phyloP scores from a whole-genome alignment of 2,888 invertebrate species.

The Mimachlamys varia region DNA sequence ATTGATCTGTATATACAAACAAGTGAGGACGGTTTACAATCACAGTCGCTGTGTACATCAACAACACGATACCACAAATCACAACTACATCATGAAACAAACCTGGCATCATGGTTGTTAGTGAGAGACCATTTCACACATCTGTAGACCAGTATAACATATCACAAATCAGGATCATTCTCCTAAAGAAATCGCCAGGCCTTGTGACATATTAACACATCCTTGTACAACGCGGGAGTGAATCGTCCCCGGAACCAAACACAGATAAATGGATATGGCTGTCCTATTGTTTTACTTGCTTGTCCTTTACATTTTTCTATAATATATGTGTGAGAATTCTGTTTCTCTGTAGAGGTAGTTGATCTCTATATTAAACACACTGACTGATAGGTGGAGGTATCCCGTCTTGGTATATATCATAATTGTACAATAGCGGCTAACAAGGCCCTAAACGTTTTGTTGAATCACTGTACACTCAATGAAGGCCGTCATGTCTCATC shows the following conservation, averaged over 20 bases:
- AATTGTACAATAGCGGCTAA: conserved; percentile 20
- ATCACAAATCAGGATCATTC: not conserved
- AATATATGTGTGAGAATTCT: conserved; percentile 32
- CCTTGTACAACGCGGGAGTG: not conserved
- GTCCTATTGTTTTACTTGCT: conserved; percentile 8
- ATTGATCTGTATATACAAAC: conserved; percentile 29
- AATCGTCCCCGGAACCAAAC: not conserved
- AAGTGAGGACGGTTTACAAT: conserved; percentile 12
- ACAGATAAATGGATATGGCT: not conserved
- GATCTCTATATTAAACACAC: not conserved
- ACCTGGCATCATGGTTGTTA: not conserved
- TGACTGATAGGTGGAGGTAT: not conserved
- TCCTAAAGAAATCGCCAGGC: not conserved
- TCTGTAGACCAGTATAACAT: not conserved
- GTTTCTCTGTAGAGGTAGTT: not conserved
- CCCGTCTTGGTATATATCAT: conserved; percentile 12
- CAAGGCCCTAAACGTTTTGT: conserved; percentile 31
- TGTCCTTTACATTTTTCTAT: conserved; percentile 15
- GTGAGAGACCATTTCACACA: not conserved
- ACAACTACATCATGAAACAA: not conserved
- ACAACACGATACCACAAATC: conserved; percentile 3
- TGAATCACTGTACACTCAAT: conserved; percentile 23
- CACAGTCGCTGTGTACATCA: not conserved
- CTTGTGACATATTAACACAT: not conserved
- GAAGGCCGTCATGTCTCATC: conserved; percentile 31